Conservation (phyloP, 2,888 invertebrate genomes). For the Sarcophaga caerulescens region DNA sequence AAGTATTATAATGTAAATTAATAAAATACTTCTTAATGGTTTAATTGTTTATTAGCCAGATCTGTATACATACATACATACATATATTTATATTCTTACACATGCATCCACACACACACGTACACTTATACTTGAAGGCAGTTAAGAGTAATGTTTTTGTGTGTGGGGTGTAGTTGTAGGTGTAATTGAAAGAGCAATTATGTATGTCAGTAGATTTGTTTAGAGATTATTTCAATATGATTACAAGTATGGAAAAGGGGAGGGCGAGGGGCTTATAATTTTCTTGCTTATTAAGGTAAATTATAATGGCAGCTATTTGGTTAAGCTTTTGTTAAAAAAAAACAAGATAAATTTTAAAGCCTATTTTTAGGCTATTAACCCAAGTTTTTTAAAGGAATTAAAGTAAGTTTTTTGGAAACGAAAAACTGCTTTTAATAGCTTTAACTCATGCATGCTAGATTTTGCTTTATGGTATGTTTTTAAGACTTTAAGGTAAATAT, state of each 20-base stretch:
- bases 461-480: neutral
- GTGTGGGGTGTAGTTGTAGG: neutral
- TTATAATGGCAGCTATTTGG: neutral
- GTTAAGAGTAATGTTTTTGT: no score
- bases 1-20: conserved; percentile 59
- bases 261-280: neutral
- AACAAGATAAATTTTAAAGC: neutral
- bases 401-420: neutral
- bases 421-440: conserved; percentile 29
- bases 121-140: neutral
- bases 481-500: no score
- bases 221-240: conserved; percentile 29
- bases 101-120: neutral
- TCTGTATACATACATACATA: neutral
- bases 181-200: neutral
- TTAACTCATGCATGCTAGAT: neutral
- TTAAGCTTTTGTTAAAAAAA: neutral
- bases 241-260: neutral
- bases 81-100: conserved; percentile 9
- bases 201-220: conserved; percentile 11
- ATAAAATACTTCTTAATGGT: conserved; percentile 63
- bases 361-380: neutral
- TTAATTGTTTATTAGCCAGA: conserved; percentile 63
- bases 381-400: neutral
- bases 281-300: conserved; percentile 19